Evolutionary conservation across 2,888 invertebrate genomes (phyloP), one percentile per base, ranked within the genome.

Genomic region (Drosophila subsilvestris): DNA sequence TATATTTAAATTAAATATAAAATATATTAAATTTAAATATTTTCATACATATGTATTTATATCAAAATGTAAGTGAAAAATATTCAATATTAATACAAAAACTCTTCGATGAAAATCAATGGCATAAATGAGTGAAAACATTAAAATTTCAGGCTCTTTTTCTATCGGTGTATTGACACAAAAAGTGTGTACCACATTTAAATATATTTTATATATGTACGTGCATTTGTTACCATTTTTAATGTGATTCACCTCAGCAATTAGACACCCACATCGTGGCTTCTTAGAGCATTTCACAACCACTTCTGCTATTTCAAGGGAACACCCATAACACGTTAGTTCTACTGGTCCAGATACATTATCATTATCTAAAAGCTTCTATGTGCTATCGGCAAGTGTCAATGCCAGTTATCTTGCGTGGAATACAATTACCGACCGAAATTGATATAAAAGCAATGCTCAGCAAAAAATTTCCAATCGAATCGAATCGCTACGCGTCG

Each of bases 351-450:
- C 25, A 48, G 17, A 68, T 25, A 68, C 56, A 49, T 56, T 66
- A 66, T 66, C 66, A 14, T 20, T 20, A 22, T 18, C 54, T 55
- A 20, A 44, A 25, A 59, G 48, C 60, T 69, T 58, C 18, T 7
- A 8, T 18, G 25, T 49, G 25, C 45, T 69, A 71, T 71, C 62
- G 12, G 27, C 59, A 57, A 70, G 61, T 83, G 87, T 79, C 79
- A 82, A 68, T 63, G 70, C 53, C 87, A 63, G 66, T 76, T 79
- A 76, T 76, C 76, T 50, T 20, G 14, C 43, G 18, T 25, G 47
- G 50, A 49, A 66, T 62, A 76, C 25, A 18, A 47, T 48, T 32
- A 22, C 29, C 29, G 44, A 22, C 32, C 44, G 27, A 49, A 60
- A 45, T 50, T 65, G 83, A 79, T 83, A 72, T 63, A 59, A 75